Percentiles rank a stretch among this genome's conserved stretches.
Conservation (phyloP, 2,888 invertebrate species). For the Sarcophaga subvicina region DNA sequence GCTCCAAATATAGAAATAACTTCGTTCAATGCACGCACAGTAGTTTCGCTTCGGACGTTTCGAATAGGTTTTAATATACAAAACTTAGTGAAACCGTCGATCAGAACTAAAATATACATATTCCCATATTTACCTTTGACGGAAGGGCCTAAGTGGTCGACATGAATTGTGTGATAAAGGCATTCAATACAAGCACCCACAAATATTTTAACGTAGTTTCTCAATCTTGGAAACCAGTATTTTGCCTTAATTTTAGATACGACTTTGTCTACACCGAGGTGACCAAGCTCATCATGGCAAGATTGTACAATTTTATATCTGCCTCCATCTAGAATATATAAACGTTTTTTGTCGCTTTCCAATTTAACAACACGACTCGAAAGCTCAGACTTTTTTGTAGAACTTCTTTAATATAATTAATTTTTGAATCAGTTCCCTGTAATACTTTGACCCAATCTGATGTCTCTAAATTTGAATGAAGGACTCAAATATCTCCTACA, state of each 20-base stretch:
- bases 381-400: conserved; percentile 14
- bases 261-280: conserved; percentile 48
- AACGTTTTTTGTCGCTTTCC: background rate
- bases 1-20: no score
- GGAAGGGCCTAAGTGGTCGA: no score
- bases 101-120: no score
- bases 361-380: conserved; percentile 5
- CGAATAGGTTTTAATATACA: no score
- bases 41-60: no score
- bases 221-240: conserved; percentile 80
- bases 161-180: conserved; percentile 72
- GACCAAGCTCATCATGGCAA: conserved; percentile 36
- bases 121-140: no score
- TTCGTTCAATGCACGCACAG: no score
- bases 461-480: no score
- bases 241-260: conserved; percentile 66
- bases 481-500: no score
- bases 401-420: conserved; percentile 14
- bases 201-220: conserved; percentile 77
- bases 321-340: conserved; percentile 9
- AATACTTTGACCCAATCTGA: background rate
- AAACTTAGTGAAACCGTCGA: no score
- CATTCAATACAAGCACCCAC: conserved; percentile 75
- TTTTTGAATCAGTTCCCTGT: conserved; percentile 15
- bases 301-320: conserved; percentile 15